phyloP scores from a whole-genome alignment of 2,113 vertebrate species.

The Platysteira castanea region DNA sequence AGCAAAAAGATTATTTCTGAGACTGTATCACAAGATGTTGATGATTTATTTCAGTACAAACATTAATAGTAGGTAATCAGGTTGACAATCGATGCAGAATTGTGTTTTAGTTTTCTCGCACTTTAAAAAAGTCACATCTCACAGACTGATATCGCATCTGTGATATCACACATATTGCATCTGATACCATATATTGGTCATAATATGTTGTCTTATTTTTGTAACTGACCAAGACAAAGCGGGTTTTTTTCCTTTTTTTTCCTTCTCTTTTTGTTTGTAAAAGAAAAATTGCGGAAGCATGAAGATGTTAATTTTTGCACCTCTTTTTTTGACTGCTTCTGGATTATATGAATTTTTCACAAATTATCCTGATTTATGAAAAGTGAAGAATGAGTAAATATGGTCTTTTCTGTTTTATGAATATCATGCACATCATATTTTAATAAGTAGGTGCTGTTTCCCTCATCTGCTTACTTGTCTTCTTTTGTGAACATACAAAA shows the following conservation, averaged over 20 bases:
- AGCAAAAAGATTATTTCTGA: background rate
- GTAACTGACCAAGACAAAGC: background rate
- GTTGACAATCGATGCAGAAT: background rate
- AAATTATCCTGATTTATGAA: background rate
- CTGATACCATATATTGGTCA: background rate
- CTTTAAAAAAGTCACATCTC: slow-evolving; percentile 9
- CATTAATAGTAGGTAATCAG: background rate
- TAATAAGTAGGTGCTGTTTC: background rate
- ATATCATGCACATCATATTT: background rate
- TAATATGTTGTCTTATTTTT: background rate
- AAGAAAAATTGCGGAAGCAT: background rate
- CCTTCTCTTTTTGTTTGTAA: background rate
- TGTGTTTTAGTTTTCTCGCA: background rate
- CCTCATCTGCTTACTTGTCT: background rate
- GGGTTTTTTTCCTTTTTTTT: background rate
- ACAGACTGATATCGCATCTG: background rate
- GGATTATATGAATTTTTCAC: background rate
- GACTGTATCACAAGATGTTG: background rate
- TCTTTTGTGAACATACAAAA: background rate
- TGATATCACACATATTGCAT: background rate
- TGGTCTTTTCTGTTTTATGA: background rate
- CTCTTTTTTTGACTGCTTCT: background rate
- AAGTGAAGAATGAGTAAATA: background rate
- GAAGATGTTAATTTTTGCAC: background rate
- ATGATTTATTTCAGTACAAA: background rate